Percentiles rank a stretch among this genome's conserved stretches.
phyloP scores from a whole-genome alignment of 2,888 invertebrate genomes.

The Eucriotettix oculatus region DNA sequence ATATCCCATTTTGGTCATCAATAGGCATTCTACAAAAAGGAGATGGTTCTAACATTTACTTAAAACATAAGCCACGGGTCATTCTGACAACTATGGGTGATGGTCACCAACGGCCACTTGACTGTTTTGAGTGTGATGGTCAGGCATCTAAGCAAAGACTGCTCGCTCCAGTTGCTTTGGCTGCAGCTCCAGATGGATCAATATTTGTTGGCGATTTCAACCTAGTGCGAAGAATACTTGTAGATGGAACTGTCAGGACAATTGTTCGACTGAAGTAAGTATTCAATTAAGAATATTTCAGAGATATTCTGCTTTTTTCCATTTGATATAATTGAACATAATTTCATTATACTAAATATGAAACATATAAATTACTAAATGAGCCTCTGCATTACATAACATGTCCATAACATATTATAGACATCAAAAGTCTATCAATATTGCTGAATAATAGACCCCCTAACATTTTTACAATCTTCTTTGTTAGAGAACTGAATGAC shows the following conservation, averaged over 20 bases:
- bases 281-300: neutral
- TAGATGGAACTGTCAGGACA: constrained; percentile 67
- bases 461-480: too few relatives aligned
- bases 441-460: too few relatives aligned
- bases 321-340: constrained; percentile 1
- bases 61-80: constrained; percentile 82
- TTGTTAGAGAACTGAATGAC: too few relatives aligned
- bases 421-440: too few relatives aligned
- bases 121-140: constrained; percentile 69
- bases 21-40: constrained; percentile 89
- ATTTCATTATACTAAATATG: constrained; percentile 5
- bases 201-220: constrained; percentile 94
- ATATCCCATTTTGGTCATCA: too few relatives aligned
- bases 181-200: constrained; percentile 82
- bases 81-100: constrained; percentile 85
- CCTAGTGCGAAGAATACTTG: constrained; percentile 70
- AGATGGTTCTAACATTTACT: constrained; percentile 87
- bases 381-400: too few relatives aligned
- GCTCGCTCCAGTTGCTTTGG: constrained; percentile 81
- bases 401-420: too few relatives aligned
- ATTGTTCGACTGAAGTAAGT: constrained; percentile 68
- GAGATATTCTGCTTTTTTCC: constrained; percentile 12
- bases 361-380: too few relatives aligned
- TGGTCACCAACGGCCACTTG: constrained; percentile 72
- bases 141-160: constrained; percentile 63